Base-by-base conservation (phyloP, 92 coral and sea anemone species). In the Phymanthus crucifer region DNA sequence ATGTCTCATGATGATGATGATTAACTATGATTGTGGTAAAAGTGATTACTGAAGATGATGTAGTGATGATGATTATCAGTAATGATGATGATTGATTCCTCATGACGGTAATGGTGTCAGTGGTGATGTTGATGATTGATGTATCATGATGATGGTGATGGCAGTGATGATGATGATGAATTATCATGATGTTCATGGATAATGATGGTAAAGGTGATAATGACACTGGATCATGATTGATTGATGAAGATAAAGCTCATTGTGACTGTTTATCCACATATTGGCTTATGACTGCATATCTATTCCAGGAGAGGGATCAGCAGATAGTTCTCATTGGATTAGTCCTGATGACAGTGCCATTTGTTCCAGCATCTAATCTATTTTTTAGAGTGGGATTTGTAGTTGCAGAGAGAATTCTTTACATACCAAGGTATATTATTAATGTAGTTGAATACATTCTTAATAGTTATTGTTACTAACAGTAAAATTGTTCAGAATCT, bases 341-440 rank as follows among this genome's bases (percentile, higher is more conserved):
- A 73, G 83, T 87, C 9, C 74, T 94, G 73, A 64, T 94, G 57
- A 80, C 81, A 32, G 80, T 94, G 75, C 98, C 98, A n/a, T 91
- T 94, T 52, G 79, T 94, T 1, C 98, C 98, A 38, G 98, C 98
- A 14, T 86, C 94, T 12, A 94, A 94, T 54, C 36, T 94, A 24
- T 94, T 94, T 73, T 85, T 94, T 78, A 87, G 90, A 78, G 98
- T 94, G 5, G 98, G 98, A 1, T 94, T 94, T 77, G 98, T 94
- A 57, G 93, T 94, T 57, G 98, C 98, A 2, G 98, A 94, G 66
- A 91, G 98, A 86, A 94, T 94, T 68, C 91, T 94, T 38, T 94
- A 94, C 40, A 87, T 94, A 8, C 98, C 98, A 50, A 94, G 98
- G 98, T 94, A 67, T 80, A 1, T 21, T 54, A 45, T 45, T 45